Conservation (phyloP, 1,140 invertebrate species). For the Leptinotarsa texana region DNA sequence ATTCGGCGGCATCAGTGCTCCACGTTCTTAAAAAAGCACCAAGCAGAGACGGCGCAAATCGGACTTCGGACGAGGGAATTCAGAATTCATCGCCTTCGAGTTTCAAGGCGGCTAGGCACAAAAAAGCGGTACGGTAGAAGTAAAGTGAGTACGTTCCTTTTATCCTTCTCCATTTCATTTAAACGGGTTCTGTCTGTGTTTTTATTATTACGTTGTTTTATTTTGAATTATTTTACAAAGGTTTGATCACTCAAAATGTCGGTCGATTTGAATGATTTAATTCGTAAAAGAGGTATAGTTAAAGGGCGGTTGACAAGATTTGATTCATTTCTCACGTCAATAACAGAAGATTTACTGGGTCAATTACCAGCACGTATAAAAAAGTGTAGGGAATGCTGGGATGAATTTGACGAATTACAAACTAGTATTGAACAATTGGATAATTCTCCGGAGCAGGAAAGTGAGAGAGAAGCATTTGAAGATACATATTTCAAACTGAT, state of each 20-base stretch:
- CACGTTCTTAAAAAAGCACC: neutral
- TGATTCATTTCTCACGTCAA: neutral
- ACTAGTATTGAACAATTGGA: neutral
- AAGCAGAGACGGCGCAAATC: neutral
- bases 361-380: neutral
- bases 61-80: neutral
- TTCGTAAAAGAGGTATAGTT: neutral
- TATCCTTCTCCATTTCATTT: neutral
- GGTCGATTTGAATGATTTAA: neutral
- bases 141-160: conserved; percentile 7
- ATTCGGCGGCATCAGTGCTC: neutral
- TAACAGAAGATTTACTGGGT: neutral
- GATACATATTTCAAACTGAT: conserved; percentile 17
- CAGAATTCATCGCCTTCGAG: neutral
- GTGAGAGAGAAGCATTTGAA: neutral
- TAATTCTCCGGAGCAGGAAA: neutral
- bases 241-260: neutral
- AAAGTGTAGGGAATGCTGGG: neutral
- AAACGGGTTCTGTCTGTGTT: neutral
- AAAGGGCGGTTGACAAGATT: neutral
- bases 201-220: neutral
- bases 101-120: neutral
- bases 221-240: neutral
- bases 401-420: neutral
- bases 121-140: neutral